phyloP scores from a whole-genome alignment of 2,888 invertebrate species.

The Cetonia aurata region DNA sequence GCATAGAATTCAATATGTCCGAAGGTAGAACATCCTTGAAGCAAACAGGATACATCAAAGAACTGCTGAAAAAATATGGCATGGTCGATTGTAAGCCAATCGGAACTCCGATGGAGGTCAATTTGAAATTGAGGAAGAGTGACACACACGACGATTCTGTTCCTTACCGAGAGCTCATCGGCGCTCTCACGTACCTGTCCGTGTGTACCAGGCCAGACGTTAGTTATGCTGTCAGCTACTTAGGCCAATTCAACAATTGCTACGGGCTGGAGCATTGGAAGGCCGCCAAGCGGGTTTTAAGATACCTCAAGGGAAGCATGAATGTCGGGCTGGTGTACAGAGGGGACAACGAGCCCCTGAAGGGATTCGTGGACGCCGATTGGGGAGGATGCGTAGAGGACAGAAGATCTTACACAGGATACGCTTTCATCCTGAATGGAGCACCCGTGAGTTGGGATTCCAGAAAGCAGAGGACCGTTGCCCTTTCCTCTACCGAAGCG shows the following conservation, averaged over 20 bases:
- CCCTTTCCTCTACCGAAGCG: no score
- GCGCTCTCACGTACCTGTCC: slow-evolving; percentile 48
- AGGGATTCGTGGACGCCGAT: slow-evolving; percentile 49
- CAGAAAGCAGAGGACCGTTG: slow-evolving; percentile 35
- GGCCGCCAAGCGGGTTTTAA: slow-evolving; percentile 49
- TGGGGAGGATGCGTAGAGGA: slow-evolving; percentile 49
- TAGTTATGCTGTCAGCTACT: slow-evolving; percentile 39
- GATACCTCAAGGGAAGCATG: slow-evolving; percentile 48
- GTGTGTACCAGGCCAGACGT: slow-evolving; percentile 48
- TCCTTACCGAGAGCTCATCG: slow-evolving; percentile 47
- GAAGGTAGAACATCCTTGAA: slow-evolving; percentile 42
- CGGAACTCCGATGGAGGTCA: slow-evolving; percentile 49
- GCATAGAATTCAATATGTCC: slow-evolving; percentile 51
- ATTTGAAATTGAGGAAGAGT: slow-evolving; percentile 41
- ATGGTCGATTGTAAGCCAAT: slow-evolving; percentile 55
- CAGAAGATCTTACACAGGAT: slow-evolving; percentile 49
- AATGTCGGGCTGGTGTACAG: slow-evolving; percentile 42
- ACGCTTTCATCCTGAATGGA: slow-evolving; percentile 33
- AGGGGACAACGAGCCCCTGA: slow-evolving; percentile 11
- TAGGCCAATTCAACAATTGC: no score
- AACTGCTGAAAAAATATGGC: slow-evolving; percentile 52
- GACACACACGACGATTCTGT: slow-evolving; percentile 25
- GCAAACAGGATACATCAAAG: slow-evolving; percentile 52
- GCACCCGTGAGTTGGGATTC: slow-evolving; percentile 17
- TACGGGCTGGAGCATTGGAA: slow-evolving; percentile 45